Evolutionary conservation across 2,797 vertebrate species (phyloP).

Genomic region (Smutsia gigantea): DNA sequence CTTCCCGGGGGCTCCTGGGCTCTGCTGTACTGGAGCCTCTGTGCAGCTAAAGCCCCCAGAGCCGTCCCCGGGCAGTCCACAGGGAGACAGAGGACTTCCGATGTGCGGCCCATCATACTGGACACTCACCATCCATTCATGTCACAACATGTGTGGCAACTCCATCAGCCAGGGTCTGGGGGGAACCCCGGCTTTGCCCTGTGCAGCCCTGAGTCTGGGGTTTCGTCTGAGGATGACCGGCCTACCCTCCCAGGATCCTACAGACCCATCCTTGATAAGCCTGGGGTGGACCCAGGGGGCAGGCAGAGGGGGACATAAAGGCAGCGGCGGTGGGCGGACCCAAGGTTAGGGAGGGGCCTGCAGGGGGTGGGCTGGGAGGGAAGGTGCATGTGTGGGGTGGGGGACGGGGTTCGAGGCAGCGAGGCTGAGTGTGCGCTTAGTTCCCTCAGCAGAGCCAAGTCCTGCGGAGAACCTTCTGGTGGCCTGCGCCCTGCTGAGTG

Average conservation of each 20-base stretch:
- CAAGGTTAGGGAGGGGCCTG: not conserved
- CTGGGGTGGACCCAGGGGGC: not conserved
- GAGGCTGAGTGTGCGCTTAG: not conserved
- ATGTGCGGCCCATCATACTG: rapidly evolving
- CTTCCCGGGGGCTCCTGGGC: not conserved
- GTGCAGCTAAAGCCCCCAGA: not conserved
- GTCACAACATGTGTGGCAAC: not conserved
- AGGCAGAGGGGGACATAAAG: not conserved
- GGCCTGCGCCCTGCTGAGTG: not conserved
- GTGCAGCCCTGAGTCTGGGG: not conserved
- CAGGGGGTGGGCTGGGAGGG: not conserved
- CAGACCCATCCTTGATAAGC: not conserved
- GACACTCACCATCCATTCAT: not conserved
- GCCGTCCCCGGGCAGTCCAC: not conserved
- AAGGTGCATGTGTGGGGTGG: not conserved
- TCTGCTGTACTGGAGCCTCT: not conserved
- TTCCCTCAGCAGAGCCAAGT: not conserved
- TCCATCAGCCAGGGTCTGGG: not conserved
- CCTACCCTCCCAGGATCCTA: not conserved
- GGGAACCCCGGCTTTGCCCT: not conserved
- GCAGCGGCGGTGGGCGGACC: not conserved
- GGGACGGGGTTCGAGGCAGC: not conserved
- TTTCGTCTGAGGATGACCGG: not conserved
- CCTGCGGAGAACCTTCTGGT: not conserved
- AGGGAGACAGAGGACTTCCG: not conserved